A percentile compares a stretch with the other conserved stretches of the same genome.
Conservation (phyloP, 2,113 vertebrate genomes). For the Mohoua ochrocephala region DNA sequence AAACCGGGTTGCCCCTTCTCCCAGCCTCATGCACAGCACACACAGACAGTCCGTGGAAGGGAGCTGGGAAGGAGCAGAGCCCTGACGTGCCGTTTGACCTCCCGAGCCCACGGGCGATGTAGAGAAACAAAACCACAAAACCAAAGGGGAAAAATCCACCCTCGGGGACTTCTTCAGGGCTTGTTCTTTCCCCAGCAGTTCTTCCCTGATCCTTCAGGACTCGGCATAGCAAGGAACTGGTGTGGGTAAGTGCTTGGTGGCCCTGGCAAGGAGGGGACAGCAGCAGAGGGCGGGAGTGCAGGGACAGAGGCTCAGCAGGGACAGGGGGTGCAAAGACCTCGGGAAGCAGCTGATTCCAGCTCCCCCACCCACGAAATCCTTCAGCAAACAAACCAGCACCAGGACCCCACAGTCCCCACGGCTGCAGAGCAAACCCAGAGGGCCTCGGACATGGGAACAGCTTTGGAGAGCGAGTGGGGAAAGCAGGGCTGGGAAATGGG, state of each 20-base stretch:
- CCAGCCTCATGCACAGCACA: neutral
- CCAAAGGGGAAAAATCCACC: neutral
- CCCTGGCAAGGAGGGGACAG: neutral
- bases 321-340: neutral
- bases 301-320: neutral
- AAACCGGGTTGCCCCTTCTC: neutral
- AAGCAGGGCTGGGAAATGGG: slow-evolving; percentile 8
- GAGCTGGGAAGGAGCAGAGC: neutral
- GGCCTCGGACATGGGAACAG: neutral
- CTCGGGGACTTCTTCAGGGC: neutral
- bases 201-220: neutral
- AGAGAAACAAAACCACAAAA: neutral
- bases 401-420: slow-evolving; percentile 16
- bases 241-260: neutral
- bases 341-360: neutral
- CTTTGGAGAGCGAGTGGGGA: slow-evolving; percentile 14
- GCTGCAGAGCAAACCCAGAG: slow-evolving; percentile 19
- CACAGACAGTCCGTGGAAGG: neutral
- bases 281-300: neutral
- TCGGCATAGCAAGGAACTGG: neutral
- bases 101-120: neutral
- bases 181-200: neutral
- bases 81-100: neutral
- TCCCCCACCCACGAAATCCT: neutral
- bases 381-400: neutral